Evolutionary conservation across 2,888 invertebrate species (phyloP).

Genomic region (Chalcosyrphus nemorum): DNA sequence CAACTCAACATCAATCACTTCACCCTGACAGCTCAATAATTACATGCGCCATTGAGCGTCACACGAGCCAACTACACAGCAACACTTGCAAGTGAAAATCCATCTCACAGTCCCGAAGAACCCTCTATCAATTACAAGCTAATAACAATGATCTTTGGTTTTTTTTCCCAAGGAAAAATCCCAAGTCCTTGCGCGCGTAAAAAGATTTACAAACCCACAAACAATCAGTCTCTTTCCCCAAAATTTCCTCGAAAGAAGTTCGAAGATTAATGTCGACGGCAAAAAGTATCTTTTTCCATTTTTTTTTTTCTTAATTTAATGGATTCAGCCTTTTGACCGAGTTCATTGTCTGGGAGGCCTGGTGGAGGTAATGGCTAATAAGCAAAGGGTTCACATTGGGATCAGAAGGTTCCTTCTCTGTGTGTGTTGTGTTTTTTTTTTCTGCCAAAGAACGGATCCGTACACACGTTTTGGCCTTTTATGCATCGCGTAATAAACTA

Average conservation of each 20-base stretch:
- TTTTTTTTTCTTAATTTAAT: slow-evolving; percentile 13
- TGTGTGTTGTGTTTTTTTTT: slow-evolving; percentile 7
- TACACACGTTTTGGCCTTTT: neutral
- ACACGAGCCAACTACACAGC: neutral
- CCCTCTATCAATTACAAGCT: slow-evolving; percentile 6
- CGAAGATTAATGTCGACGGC: neutral
- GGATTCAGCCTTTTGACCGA: slow-evolving; percentile 26
- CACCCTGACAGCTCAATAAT: neutral
- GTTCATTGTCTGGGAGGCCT: slow-evolving; percentile 15
- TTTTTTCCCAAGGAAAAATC: neutral
- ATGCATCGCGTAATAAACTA: neutral
- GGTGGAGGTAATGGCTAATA: slow-evolving; percentile 18
- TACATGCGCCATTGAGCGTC: neutral
- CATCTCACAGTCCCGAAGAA: neutral
- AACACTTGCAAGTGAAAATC: neutral
- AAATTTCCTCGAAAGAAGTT: no score
- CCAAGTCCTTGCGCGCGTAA: neutral
- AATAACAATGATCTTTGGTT: neutral
- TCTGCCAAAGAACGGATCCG: neutral
- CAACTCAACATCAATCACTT: neutral
- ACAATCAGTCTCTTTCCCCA: slow-evolving; percentile 2
- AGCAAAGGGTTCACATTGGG: slow-evolving; percentile 15
- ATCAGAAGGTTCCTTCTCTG: neutral
- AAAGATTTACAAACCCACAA: neutral
- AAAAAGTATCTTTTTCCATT: neutral